These are phyloP conservation scores for Leptura quadrifasciata DNA, from an alignment of 2,888 invertebrate species.

Conservation along the genomic window DNA sequence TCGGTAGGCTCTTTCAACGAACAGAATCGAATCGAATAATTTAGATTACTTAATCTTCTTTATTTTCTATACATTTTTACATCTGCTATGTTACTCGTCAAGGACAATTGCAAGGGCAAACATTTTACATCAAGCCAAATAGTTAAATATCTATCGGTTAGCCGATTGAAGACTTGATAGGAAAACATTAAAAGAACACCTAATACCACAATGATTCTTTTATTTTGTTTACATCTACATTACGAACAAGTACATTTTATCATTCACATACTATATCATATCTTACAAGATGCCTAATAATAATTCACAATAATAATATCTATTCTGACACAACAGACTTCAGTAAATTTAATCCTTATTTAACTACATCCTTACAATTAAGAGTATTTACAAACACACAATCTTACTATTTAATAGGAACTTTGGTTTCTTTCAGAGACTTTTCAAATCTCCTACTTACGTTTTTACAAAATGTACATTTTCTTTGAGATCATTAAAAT, in stretches of 20 bases:
- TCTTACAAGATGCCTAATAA: constrained; percentile 58
- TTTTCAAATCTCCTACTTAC: constrained; percentile 68
- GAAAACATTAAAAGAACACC: constrained; percentile 24
- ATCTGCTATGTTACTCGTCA: too few relatives aligned
- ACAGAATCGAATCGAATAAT: too few relatives aligned
- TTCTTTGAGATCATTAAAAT: constrained; percentile 49
- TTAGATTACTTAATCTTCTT: too few relatives aligned
- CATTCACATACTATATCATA: constrained; percentile 66
- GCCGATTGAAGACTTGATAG: too few relatives aligned
- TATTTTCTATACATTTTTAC: too few relatives aligned
- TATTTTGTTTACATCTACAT: constrained; percentile 72
- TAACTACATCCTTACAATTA: constrained; percentile 38
- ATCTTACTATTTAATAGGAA: constrained; percentile 73
- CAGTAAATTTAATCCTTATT: constrained; percentile 45
- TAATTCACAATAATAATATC: constrained; percentile 63
- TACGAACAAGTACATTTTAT: constrained; percentile 72
- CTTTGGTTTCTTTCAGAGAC: constrained; percentile 79
- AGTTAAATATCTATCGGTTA: too few relatives aligned
- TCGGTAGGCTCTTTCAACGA: too few relatives aligned
- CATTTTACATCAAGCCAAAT: too few relatives aligned
- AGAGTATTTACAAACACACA: constrained; percentile 52
- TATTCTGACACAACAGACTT: constrained; percentile 59
- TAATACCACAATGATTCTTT: constrained; percentile 68
- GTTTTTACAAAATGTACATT: constrained; percentile 53
- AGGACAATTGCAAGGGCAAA: too few relatives aligned